Evolutionary conservation across 2,113 vertebrate species (phyloP), one percentile per base, ranked within the genome.

Genomic region (Paraplagusia blochii): DNA sequence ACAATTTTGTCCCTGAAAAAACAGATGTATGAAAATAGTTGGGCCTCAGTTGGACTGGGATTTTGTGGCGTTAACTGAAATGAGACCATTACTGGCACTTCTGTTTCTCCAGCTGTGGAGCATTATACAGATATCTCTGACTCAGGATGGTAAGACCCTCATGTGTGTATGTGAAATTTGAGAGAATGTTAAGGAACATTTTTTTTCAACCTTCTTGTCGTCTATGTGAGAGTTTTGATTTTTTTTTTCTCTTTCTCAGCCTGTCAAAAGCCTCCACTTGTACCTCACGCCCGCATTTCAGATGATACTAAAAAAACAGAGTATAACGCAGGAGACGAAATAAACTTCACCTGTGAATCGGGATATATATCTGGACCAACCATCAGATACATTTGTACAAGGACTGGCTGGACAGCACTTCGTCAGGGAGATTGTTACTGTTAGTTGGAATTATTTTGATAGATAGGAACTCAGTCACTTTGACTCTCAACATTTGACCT

Each of bases 51-150:
- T 9, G 22, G 29, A 46, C 12, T 54, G 35, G 5, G 12, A 16
- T 8, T 47, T 17, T 19, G 29, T 36, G 29, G 8, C 43, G 7
- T 12, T 53, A 5, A 7, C 39, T 7, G 15, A 50, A 43, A 85
- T 87, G 76, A 16, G 22, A 40, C 53, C 19, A 51, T n/a, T 18
- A 44, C 12, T 81, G 15, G 15, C 64, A n/a, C 17, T 76, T 43
- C 34, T 84, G 9, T 29, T 49, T 22, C 65, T 85, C 7, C 63
- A 66, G 1, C 35, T 82, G 34, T 83, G 58, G 67, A 51, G 38
- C 10, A 48, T 9, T 1, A 52, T 70, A 45, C 18, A 42, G 12
- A 33, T 50, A 38, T 47, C 65, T 17, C 44, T 44, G 5, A 52
- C 67, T 9, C 52, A 62, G 16, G 53, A 61, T 8, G 72, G 85